phyloP scores from a whole-genome alignment of 2,888 invertebrate species.

The Andrena flavipes region DNA sequence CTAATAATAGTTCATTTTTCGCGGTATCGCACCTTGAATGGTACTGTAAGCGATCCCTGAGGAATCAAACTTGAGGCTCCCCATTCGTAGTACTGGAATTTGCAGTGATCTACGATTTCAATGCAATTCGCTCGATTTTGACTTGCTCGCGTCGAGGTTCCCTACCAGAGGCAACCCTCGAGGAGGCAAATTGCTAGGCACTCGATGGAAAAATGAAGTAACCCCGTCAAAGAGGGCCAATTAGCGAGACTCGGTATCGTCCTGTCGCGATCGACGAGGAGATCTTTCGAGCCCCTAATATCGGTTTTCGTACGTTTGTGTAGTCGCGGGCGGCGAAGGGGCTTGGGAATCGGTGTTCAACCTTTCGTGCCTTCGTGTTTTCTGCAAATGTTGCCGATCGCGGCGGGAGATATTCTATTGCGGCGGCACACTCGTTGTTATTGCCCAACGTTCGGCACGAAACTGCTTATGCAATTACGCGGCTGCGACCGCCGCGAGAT shows the following conservation, averaged over 20 bases:
- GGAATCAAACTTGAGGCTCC: background rate
- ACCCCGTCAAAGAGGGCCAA: slow-evolving; percentile 38
- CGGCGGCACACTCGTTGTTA: slow-evolving; percentile 18
- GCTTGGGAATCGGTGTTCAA: background rate
- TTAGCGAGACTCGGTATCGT: slow-evolving; percentile 40
- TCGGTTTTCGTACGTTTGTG: slow-evolving; percentile 35
- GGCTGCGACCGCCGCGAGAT: slow-evolving; percentile 24
- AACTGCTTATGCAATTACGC: slow-evolving; percentile 50
- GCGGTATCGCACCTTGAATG: background rate
- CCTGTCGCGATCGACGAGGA: slow-evolving; percentile 12
- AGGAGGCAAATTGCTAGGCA: slow-evolving; percentile 11
- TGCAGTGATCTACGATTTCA: background rate
- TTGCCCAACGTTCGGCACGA: slow-evolving; percentile 44
- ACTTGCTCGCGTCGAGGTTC: background rate
- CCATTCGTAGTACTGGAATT: background rate
- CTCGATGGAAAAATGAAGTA: slow-evolving; percentile 38
- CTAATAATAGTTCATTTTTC: background rate
- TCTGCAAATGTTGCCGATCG: slow-evolving; percentile 36
- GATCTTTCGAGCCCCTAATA: slow-evolving; percentile 37
- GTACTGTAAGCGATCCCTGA: background rate
- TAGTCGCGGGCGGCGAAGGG: background rate
- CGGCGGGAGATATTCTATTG: slow-evolving; percentile 22
- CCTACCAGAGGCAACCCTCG: background rate
- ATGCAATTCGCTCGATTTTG: too few relatives aligned
- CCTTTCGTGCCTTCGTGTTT: slow-evolving; percentile 27